These are phyloP conservation scores for Otolemur crassicaudatus DNA, from an alignment of 2,797 vertebrate species.

Conservation along the genomic window DNA sequence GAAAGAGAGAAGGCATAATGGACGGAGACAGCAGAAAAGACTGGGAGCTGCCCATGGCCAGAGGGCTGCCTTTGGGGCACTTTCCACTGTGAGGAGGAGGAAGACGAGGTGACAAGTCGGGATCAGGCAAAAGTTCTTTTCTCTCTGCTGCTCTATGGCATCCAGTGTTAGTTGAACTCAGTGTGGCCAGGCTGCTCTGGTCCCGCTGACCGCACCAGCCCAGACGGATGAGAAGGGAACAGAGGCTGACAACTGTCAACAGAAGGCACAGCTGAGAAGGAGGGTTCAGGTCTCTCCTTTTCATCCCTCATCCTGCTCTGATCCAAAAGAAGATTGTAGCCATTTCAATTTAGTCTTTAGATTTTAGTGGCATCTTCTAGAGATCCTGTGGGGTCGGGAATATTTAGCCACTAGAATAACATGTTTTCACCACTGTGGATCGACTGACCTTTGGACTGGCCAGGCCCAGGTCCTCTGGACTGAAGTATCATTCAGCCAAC, in stretches of 20 bases:
- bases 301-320: neutral
- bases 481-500: neutral
- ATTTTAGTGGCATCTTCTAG: neutral
- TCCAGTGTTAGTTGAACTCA: neutral
- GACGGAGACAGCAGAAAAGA: neutral
- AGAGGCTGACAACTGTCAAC: neutral
- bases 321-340: neutral
- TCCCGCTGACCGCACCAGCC: neutral
- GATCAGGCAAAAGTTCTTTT: neutral
- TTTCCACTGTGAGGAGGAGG: neutral
- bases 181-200: neutral
- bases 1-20: neutral
- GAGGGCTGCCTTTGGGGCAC: neutral
- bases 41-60: neutral
- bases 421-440: constrained; percentile 10
- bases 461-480: neutral
- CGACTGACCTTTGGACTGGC: neutral
- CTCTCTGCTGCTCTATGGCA: neutral
- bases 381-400: neutral
- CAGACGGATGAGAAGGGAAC: neutral
- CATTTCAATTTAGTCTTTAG: neutral
- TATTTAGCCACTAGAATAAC: rapidly evolving
- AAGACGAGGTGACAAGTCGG: neutral
- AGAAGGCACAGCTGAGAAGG: neutral
- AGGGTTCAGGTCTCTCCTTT: neutral